Evolutionary conservation across 2,113 vertebrate species (phyloP).

Genomic region (Proterorhinus semilunaris): DNA sequence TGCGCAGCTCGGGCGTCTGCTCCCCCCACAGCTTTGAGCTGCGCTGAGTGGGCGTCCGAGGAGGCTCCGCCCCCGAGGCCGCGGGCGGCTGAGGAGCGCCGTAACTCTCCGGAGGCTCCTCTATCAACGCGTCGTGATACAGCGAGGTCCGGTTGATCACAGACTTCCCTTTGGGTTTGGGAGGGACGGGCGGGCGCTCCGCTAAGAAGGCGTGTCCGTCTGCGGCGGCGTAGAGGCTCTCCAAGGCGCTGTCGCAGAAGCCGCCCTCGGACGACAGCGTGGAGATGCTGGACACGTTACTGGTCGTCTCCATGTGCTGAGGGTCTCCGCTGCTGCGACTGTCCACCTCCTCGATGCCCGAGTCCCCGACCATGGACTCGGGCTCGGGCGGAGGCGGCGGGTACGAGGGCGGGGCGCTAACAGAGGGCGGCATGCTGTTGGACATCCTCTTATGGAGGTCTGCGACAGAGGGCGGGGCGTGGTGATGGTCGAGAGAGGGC

Average conservation of each 20-base stretch:
- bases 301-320: slow-evolving; percentile 92
- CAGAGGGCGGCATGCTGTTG: slow-evolving; percentile 82
- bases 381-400: slow-evolving; percentile 84
- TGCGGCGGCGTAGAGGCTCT: slow-evolving; percentile 91
- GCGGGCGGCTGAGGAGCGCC: slow-evolving; percentile 83
- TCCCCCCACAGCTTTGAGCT: slow-evolving; percentile 96
- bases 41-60: slow-evolving; percentile 85
- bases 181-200: slow-evolving; percentile 94
- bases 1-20: slow-evolving; percentile 81
- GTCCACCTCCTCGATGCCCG: slow-evolving; percentile 92
- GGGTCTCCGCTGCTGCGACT: slow-evolving; percentile 93
- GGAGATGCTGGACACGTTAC: slow-evolving; percentile 97
- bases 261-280: slow-evolving; percentile 95
- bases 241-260: slow-evolving; percentile 80
- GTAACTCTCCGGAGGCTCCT: slow-evolving; percentile 87
- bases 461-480: slow-evolving; percentile 62
- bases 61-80: slow-evolving; percentile 75
- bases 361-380: slow-evolving; percentile 84
- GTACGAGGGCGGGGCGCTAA: slow-evolving; percentile 46
- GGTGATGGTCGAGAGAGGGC: slow-evolving; percentile 69
- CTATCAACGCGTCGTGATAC: slow-evolving; percentile 87
- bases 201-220: slow-evolving; percentile 90
- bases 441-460: slow-evolving; percentile 77
- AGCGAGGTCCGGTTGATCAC: slow-evolving; percentile 89
- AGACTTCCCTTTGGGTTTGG: slow-evolving; percentile 96